Conservation (phyloP, 2,797 vertebrate species). For the Glossophaga mutica region DNA sequence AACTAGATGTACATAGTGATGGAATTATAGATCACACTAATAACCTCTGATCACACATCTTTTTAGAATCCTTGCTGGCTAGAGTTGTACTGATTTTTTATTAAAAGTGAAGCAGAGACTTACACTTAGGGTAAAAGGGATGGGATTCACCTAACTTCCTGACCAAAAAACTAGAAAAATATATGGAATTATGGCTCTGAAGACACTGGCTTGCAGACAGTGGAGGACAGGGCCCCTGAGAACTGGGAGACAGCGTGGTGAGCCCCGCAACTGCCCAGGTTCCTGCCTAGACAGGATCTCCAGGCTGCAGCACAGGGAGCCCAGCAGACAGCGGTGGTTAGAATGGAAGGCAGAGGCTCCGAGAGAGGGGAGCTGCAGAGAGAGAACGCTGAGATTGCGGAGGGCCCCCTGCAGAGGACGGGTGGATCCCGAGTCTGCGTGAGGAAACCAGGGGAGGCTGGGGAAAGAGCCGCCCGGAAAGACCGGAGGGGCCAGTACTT, state of each 20-base stretch:
- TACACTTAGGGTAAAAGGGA: background rate
- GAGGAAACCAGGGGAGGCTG: background rate
- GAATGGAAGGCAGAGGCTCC: background rate
- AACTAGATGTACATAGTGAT: background rate
- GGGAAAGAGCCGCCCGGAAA: background rate
- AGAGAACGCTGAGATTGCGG: background rate
- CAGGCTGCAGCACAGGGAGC: background rate
- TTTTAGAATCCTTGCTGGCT: background rate
- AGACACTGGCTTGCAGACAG: background rate
- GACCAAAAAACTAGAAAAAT: background rate
- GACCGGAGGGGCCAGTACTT: background rate
- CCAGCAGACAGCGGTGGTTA: background rate
- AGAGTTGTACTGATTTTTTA: background rate
- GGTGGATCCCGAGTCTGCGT: background rate
- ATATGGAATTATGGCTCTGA: background rate
- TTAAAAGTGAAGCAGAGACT: background rate
- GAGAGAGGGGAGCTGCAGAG: too few relatives aligned
- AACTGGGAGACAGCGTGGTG: background rate
- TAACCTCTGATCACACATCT: background rate
- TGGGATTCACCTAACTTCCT: background rate
- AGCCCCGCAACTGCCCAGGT: background rate
- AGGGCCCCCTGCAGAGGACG: background rate
- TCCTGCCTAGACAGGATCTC: background rate
- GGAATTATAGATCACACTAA: background rate
- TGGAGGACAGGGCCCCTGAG: background rate